Evolutionary conservation across 1,140 invertebrate genomes (phyloP), one percentile per base, ranked within the genome.

Genomic region (Pantala flavescens): DNA sequence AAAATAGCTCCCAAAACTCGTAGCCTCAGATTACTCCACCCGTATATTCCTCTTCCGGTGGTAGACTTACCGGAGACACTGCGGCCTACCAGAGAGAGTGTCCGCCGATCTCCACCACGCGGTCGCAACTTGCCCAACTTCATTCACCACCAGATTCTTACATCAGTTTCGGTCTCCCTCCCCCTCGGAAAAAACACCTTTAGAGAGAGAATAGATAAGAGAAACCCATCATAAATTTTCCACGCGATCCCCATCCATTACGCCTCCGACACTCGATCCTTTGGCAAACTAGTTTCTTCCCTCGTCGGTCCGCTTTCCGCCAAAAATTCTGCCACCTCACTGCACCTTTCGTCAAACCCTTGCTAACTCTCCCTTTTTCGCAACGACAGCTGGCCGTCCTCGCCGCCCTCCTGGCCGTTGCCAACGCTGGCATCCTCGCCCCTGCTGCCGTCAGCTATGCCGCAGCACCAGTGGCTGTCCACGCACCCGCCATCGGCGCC

Each of bases 401-500:
- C 49, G 49, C 49, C 49, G 49, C 49, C 49, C 49, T 63, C 49
- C 5, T 63, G 49, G 49, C 49, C 49, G 49, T 63, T 21, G 49
- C 49, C 49, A 63, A 63, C 49, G 49, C 49, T 3, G 49, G 49
- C 14, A 3, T 63, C 14, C 1, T 16, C 49, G 49, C 49, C 49
- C 49, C 49, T 21, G 49, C 49, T 12, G 49, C 49, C 49, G 14
- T 19, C 49, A 21, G 5, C 49, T 63, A 63, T 12, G 49, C 49
- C 49, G 49, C 49, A 3, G 49, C 49, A 3, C 49, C 49, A 3
- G 49, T 63, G 5, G 49, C 49, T 12, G 49, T 63, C 16, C 49
- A 63, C 49, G 49, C 49, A 3, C 49, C 76, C 72, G 84, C 85
- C 70, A 79, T 86, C 23, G 87, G 87, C 43, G 78, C 85, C 43